Evolutionary conservation across 2,888 invertebrate genomes (phyloP), one percentile per base, ranked within the genome.

Genomic region (Phasia obesa): DNA sequence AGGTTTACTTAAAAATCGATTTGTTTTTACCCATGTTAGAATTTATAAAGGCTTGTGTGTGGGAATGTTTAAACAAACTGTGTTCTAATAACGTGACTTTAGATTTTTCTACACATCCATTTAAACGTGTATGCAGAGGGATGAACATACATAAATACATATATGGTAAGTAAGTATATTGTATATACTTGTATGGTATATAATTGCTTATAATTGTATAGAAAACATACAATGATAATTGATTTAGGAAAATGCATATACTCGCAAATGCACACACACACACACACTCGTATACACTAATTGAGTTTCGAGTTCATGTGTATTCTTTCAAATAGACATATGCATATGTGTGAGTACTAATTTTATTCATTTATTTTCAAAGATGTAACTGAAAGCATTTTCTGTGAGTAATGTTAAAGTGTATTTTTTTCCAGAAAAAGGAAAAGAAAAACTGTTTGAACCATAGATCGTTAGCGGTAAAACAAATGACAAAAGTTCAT

Each of bases 171-270:
- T 57, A 27, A 31, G n/a, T 31, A 23, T 74, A 19, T 47, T 42
- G 35, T 13, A 3, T n/a, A 31, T 67, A 17, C 17, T n/a, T 53
- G 4, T 25, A 13, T 27, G 21, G 27, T 19, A 31, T 44, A 44
- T 73, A 77, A 81, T 81, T 81, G 67, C 38, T 55, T 77, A 62
- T 73, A 81, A 71, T 67, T 81, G 62, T 77, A 73, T 73, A n/a
- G 53, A 60, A 67, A 17, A 76, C 60, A 65, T 71, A 13, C 71
- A 70, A 47, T 42, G 17, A 57, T 64, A 78, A 71, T 71, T 78
- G 57, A 65, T 65, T 71, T 64, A 65, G 19, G 19, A 38, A 42
- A 64, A 64, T 65, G 25, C 17, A 38, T 49, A 27, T 19, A 31
- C 15, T 51, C 2, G 17, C 31, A 51, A 35, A 35, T n/a, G 47